Percentiles rank a stretch among this genome's conserved stretches.
Evolutionary conservation across 2,113 vertebrate species (phyloP).

Genomic region (Tauraco erythrolophus): DNA sequence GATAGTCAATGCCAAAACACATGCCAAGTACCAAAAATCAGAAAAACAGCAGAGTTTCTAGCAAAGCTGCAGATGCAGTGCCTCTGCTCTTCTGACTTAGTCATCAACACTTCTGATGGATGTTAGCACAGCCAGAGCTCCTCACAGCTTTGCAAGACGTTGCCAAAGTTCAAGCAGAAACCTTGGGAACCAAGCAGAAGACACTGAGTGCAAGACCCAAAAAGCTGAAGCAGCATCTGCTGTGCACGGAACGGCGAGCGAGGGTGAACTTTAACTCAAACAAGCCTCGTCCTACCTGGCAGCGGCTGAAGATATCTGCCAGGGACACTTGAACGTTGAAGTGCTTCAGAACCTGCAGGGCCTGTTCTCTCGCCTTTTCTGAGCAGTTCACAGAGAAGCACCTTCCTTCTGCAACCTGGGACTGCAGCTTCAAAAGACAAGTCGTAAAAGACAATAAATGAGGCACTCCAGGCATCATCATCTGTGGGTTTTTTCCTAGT

Average conservation of each 20-base stretch:
- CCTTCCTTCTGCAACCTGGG: conserved; percentile 87
- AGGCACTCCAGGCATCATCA: neutral
- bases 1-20: neutral
- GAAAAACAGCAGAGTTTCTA: neutral
- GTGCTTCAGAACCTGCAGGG: conserved; percentile 81
- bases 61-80: neutral
- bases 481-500: rapidly evolving
- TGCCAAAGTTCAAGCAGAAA: neutral
- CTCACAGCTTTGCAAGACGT: neutral
- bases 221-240: neutral
- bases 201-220: neutral
- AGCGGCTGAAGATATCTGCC: conserved; percentile 86
- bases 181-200: neutral
- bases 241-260: rapidly evolving
- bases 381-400: conserved; percentile 86
- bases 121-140: neutral
- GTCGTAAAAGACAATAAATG: neutral
- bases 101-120: neutral
- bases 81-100: neutral
- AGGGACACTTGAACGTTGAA: conserved; percentile 80
- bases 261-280: neutral
- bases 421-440: conserved; percentile 77
- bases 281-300: conserved; percentile 80
- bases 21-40: neutral
- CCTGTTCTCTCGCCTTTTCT: conserved; percentile 86